phyloP scores from a whole-genome alignment of 2,888 invertebrate species.

The Rotaria macrura region DNA sequence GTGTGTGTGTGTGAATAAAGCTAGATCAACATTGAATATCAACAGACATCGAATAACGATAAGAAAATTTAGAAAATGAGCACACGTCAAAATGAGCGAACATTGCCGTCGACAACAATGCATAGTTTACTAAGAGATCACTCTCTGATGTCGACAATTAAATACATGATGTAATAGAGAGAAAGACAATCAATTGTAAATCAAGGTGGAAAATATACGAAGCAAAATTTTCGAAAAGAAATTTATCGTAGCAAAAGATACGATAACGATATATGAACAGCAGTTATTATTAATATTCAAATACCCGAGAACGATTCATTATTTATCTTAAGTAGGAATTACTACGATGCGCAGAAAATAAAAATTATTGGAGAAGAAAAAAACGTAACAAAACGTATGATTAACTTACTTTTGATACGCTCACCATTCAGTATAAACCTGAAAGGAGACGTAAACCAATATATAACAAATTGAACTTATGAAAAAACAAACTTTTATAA shows the following conservation, averaged over 20 bases:
- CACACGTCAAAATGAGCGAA: not conserved
- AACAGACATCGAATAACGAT: not conserved
- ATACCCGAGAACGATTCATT: not conserved
- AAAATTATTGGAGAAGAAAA: not conserved
- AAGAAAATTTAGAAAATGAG: not conserved
- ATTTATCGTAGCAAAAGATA: not conserved
- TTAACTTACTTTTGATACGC: not conserved
- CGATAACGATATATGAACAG: not conserved
- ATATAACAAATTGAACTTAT: not conserved
- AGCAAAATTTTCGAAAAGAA: not conserved
- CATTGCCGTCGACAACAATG: not conserved
- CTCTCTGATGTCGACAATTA: not conserved
- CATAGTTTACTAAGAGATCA: not conserved
- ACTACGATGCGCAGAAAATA: not conserved
- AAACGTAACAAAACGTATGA: not conserved
- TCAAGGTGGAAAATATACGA: not conserved
- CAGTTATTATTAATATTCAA: not conserved
- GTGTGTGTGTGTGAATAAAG: not conserved
- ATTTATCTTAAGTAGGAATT: not conserved
- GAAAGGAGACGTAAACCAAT: not conserved
- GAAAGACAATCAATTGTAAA: not conserved
- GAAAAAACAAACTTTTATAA: not conserved
- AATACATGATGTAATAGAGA: not conserved
- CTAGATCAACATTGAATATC: not conserved
- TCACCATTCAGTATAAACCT: constrained; percentile 3